Evolutionary conservation across 2,113 vertebrate genomes (phyloP), one percentile per base, ranked within the genome.

Genomic region (Corythoichthys intestinalis): DNA sequence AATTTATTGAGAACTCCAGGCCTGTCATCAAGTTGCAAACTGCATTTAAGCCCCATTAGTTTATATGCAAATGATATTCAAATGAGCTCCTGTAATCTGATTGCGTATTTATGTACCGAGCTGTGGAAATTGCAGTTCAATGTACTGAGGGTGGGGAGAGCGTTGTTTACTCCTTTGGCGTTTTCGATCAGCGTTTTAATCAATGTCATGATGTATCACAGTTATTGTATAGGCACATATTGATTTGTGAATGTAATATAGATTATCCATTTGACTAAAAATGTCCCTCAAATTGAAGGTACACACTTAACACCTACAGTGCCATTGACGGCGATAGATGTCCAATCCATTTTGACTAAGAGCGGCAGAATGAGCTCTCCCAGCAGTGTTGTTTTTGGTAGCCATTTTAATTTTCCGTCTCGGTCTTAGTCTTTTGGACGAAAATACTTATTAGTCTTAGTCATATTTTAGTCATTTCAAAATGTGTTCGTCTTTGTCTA

Each of bases 1-100:
- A 7, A 7, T 44, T 44, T 41, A 41, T 69, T 74, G 72, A 75
- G 83, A 84, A 77, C 72, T 53, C n/a, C 50, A 61, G 67, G 38
- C 59, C 71, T 47, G 65, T 75, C 69, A 66, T 44, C 35, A 60
- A 14, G 46, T 17, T 59, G 44, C 38, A 57, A 14, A 13, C 13
- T 62, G 34, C 44, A 13, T 58, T 44, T 46, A 20, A 66, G 53
- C 60, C 35, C 61, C 2, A 63, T 69, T 12, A 66, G 39, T 56
- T 56, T 59, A 11, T 52, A 47, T 56, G 37, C 10, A 13, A 39
- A 39, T 53, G 34, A 11, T 41, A 47, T 62, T 46, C 0, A 69
- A 73, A 70, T 41, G 17, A 50, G 61, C n/a, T 41, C 1, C 3
- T 9, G 61, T 65, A 35, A 65, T 65, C 62, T 47, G 44, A 65